Base-by-base conservation (phyloP, 2,888 invertebrate genomes). In the Aphelenchoides bicaudatus region DNA sequence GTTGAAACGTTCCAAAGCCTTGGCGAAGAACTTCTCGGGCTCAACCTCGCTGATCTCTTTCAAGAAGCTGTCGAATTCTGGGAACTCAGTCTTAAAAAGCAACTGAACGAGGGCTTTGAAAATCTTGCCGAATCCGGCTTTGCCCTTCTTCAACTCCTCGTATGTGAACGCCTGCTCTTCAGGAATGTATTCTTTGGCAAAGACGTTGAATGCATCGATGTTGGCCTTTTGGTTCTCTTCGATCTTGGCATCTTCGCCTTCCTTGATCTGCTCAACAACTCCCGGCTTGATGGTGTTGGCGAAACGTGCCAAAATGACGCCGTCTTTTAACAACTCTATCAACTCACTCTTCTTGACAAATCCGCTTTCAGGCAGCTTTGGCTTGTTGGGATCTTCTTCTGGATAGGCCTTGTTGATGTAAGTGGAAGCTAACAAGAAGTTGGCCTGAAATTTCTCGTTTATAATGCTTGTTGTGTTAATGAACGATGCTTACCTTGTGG, bases 71-170 rank as follows among this genome's bases (percentile, higher is more conserved):
- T n/a, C n/a, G n/a, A n/a, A n/a, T n/a, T n/a, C n/a, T n/a, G n/a
- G n/a, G n/a, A n/a, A n/a, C n/a, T n/a, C n/a, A n/a, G n/a, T n/a
- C n/a, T n/a, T n/a, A n/a, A n/a, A n/a, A n/a, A n/a, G n/a, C 13
- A 75, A 61, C 31, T 67, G 62, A 71, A 73, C 72, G 54, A 75
- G 61, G 6, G 75, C 71, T 39, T 70, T 62, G 69, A 75, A 73
- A 46, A 75, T 73, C 21, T 72, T 68, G 8, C 64, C 61, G 60
- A 70, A 75, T 30, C 72, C 75, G 56, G 66, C 63, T 59, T 75
- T 75, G 55, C 75, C 75, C 66, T 74, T 75, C 59, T 75, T 74
- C 52, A 68, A 58, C 58, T 75, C 75, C n/a, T 65, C 73, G 48
- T 59, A 62, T 16, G 67, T 59, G 59, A 75, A 56, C n/a, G 65